Conservation (phyloP, 2,888 invertebrate species). For the Pediacus dermestoides region DNA sequence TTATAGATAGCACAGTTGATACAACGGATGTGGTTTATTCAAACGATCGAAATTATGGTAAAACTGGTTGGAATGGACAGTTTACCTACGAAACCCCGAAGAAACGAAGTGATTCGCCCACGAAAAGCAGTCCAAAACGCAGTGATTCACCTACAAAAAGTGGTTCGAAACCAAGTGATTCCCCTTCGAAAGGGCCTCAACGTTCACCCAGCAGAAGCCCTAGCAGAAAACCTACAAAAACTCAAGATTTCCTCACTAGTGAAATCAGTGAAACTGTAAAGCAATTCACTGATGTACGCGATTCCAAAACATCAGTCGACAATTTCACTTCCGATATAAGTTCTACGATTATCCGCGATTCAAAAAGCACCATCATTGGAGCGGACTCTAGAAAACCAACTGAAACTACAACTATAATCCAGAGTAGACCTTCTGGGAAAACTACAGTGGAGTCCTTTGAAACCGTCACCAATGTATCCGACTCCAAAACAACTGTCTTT, state of each 20-base stretch:
- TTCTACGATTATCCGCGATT: too few species aligned
- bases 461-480: slow-evolving; percentile 2
- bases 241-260: slow-evolving; percentile 30
- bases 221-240: slow-evolving; percentile 13
- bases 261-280: slow-evolving; percentile 35
- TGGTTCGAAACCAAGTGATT: slow-evolving; percentile 8
- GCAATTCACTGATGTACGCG: slow-evolving; percentile 23
- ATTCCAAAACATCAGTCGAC: slow-evolving; percentile 28
- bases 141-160: slow-evolving; percentile 18
- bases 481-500: slow-evolving; percentile 4
- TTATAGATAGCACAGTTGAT: slow-evolving; percentile 53
- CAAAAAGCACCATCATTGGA: too few species aligned
- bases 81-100: slow-evolving; percentile 40
- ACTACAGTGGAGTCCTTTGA: slow-evolving; percentile 8
- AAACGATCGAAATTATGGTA: slow-evolving; percentile 46
- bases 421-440: too few species aligned
- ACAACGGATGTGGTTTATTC: slow-evolving; percentile 44
- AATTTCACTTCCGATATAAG: slow-evolving; percentile 11
- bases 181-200: slow-evolving; percentile 12
- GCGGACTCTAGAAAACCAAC: too few species aligned
- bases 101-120: slow-evolving; percentile 6
- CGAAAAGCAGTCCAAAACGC: slow-evolving; percentile 11
- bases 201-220: slow-evolving; percentile 14
- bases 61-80: slow-evolving; percentile 48
- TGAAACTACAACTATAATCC: too few species aligned